Evolutionary conservation across 2,113 vertebrate species (phyloP), one percentile per base, ranked within the genome.

Genomic region (Rhodinocichla rosea): DNA sequence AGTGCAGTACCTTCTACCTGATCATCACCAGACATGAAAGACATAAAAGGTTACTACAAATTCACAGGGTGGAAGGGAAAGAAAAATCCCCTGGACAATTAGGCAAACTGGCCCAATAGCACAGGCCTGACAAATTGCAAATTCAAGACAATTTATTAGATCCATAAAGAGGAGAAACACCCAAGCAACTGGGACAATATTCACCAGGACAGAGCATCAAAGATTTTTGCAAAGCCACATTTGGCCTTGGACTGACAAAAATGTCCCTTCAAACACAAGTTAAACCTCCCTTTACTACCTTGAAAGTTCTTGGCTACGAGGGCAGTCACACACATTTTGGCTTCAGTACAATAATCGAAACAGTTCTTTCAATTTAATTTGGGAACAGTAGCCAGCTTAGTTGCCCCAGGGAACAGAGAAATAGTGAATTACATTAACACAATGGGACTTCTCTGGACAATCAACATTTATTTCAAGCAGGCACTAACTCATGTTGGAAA

Each of bases 371-470:
- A 88, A 75, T 88, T 95, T 94, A 92, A 92, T 70, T 81, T 77
- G 75, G 84, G 63, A 94, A 77, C 78, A 96, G 90, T 86, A 89
- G 75, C 87, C 85, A 74, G 85, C 67, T 92, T 55, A 88, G 78
- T 77, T 85, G 87, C 94, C 87, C 76, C 87, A 83, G 93, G 90
- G 90, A 96, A 95, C 93, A 86, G 59, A 84, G 62, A 95, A 92
- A 94, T 20, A 94, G 90, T 81, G 92, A 95, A 94, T 91, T 92
- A 93, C 75, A 92, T 83, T 89, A 95, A 93, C 85, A 80, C 91
- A 94, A 90, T 90, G 70, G 70, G 85, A 96, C 95, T 95, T 88
- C 89, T 95, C 63, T 64, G 85, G 89, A 91, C 90, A 92, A 95
- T 88, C 82, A 94, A 87, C 91, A 83, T 90, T 95, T 95, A 90